These are phyloP conservation scores for Caenorhabditis macrosperma DNA, from an alignment of 2,888 invertebrate genomes.

Conservation along the genomic window DNA sequence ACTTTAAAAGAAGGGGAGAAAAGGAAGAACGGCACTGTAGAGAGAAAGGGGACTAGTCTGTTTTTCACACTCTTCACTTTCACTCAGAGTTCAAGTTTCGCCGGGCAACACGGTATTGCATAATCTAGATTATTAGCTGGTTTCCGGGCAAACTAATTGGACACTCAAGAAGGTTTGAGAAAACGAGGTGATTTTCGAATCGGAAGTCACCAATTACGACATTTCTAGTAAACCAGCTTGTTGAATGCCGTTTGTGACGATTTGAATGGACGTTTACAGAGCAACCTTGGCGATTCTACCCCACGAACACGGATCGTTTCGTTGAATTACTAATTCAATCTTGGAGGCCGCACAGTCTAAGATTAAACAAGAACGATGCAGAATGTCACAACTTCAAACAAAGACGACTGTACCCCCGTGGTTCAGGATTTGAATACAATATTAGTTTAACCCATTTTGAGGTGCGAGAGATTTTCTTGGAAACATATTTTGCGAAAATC, in stretches of 20 bases:
- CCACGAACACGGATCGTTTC: conserved; percentile 20
- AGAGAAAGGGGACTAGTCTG: no score
- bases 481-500: conserved; percentile 2
- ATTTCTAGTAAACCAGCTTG: conserved; percentile 19
- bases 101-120: conserved; percentile 18
- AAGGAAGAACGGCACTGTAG: no score
- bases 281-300: conserved; percentile 36
- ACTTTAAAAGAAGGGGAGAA: no score
- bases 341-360: conserved; percentile 18
- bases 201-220: conserved; percentile 25
- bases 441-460: conserved; percentile 42
- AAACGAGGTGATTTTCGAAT: conserved; percentile 2
- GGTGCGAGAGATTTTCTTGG: conserved; percentile 7
- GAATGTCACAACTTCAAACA: conserved; percentile 32
- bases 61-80: conserved; percentile 7
- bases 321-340: conserved; percentile 14
- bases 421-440: conserved; percentile 29
- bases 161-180: conserved; percentile 34
- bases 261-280: conserved; percentile 1
- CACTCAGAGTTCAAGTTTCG: conserved; percentile 40
- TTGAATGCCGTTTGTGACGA: neutral
- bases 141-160: conserved; percentile 34
- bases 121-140: conserved; percentile 37
- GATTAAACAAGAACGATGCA: conserved; percentile 17
- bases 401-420: neutral